Conservation (phyloP, 2,113 vertebrate genomes). For the Columba livia region DNA sequence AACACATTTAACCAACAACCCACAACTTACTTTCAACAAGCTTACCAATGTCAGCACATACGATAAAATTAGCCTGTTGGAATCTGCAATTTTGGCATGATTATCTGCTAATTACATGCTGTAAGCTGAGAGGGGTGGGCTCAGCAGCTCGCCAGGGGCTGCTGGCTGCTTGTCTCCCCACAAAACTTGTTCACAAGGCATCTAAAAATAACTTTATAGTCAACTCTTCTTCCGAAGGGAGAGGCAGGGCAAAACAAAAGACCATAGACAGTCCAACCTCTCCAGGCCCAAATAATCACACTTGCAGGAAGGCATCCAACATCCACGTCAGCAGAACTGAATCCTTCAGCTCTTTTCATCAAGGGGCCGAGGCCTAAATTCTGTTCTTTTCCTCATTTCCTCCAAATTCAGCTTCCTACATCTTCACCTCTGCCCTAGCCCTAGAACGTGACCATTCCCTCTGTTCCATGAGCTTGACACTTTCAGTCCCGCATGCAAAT, state of each 20-base stretch:
- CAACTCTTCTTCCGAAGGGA: slow-evolving; percentile 1
- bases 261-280: neutral
- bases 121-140: slow-evolving; percentile 80
- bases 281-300: rapidly evolving
- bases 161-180: slow-evolving; percentile 60
- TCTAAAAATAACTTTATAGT: slow-evolving; percentile 58
- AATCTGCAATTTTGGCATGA: slow-evolving; percentile 22
- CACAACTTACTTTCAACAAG: neutral
- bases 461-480: neutral
- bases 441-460: rapidly evolving
- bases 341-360: neutral
- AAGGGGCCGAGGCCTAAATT: neutral
- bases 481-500: rapidly evolving
- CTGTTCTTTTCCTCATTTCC: neutral
- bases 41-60: slow-evolving; percentile 6
- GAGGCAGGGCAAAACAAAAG: neutral
- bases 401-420: neutral
- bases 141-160: slow-evolving; percentile 75
- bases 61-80: slow-evolving; percentile 17
- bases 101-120: slow-evolving; percentile 76
- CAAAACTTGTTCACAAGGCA: neutral
- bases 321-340: neutral
- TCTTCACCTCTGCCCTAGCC: neutral
- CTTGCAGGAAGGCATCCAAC: rapidly evolving
- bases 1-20: slow-evolving; percentile 15